phyloP scores from a whole-genome alignment of 2,888 invertebrate genomes.

The Chymomyza amoena region DNA sequence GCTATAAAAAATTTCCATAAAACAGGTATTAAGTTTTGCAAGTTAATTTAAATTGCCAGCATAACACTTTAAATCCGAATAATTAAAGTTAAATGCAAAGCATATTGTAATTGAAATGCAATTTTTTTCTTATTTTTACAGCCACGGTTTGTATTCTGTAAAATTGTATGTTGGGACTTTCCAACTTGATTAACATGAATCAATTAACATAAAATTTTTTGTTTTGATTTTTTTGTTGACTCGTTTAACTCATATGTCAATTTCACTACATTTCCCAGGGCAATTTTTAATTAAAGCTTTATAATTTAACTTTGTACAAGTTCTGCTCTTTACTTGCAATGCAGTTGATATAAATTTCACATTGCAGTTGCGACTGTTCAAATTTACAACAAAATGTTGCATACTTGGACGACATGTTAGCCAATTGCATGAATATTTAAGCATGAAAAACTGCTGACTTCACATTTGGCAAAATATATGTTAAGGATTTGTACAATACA shows the following conservation, averaged over 20 bases:
- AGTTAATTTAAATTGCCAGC: background rate
- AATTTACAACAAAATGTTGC: too few relatives aligned
- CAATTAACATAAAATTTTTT: constrained; percentile 11
- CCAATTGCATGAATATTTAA: too few relatives aligned
- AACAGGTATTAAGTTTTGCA: background rate
- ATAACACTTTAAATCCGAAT: background rate
- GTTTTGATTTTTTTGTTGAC: background rate
- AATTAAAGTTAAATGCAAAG: background rate
- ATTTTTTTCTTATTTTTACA: constrained; percentile 25
- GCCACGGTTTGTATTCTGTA: background rate
- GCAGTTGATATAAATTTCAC: too few relatives aligned
- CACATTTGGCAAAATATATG: too few relatives aligned
- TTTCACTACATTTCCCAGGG: background rate
- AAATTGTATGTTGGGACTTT: background rate
- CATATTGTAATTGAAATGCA: constrained; percentile 6
- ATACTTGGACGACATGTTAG: too few relatives aligned
- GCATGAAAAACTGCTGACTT: too few relatives aligned
- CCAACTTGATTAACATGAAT: constrained; percentile 21
- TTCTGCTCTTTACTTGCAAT: too few relatives aligned
- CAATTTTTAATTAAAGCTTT: background rate
- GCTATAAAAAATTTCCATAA: background rate
- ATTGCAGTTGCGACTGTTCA: too few relatives aligned
- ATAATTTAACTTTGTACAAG: too few relatives aligned
- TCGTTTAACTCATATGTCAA: background rate
- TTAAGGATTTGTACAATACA: too few relatives aligned